Percentiles rank a stretch among this genome's conserved stretches.
phyloP scores from a whole-genome alignment of 2,888 invertebrate species.

The Clistopyga incitator region DNA sequence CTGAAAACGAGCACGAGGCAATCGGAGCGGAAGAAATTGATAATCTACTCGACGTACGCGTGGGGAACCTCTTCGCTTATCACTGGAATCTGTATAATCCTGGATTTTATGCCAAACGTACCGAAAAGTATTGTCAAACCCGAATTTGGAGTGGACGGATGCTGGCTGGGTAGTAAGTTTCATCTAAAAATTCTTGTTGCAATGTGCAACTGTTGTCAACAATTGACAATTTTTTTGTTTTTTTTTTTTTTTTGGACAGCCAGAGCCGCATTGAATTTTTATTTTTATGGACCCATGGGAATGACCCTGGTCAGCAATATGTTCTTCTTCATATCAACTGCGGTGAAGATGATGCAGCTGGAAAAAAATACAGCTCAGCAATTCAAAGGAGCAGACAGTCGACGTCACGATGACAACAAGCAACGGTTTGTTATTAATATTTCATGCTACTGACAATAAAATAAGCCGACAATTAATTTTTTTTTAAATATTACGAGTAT shows the following conservation, averaged over 20 bases:
- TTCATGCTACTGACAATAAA: background rate
- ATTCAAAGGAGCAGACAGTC: conserved; percentile 88
- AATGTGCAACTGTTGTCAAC: background rate
- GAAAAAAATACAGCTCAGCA: conserved; percentile 88
- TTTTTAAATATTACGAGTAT: too few species aligned
- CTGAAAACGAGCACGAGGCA: conserved; percentile 81
- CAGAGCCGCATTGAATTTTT: conserved; percentile 86
- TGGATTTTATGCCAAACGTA: conserved; percentile 85
- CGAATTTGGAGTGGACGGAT: conserved; percentile 86
- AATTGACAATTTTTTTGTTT: background rate
- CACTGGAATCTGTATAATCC: conserved; percentile 85
- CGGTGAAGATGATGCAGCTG: conserved; percentile 88
- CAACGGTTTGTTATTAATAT: conserved; percentile 84
- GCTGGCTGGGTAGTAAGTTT: conserved; percentile 87
- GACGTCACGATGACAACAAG: conserved; percentile 87
- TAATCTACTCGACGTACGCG: conserved; percentile 88
- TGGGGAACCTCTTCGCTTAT: conserved; percentile 88
- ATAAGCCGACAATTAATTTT: too few species aligned
- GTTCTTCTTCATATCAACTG: conserved; percentile 88
- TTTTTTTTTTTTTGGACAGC: conserved; percentile 79
- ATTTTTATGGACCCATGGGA: conserved; percentile 90
- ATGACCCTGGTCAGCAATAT: conserved; percentile 88
- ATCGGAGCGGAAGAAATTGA: conserved; percentile 86
- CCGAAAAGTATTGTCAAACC: conserved; percentile 85
- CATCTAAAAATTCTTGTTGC: background rate